phyloP scores from a whole-genome alignment of 2,113 vertebrate genomes.

The Sigmodon hispidus region DNA sequence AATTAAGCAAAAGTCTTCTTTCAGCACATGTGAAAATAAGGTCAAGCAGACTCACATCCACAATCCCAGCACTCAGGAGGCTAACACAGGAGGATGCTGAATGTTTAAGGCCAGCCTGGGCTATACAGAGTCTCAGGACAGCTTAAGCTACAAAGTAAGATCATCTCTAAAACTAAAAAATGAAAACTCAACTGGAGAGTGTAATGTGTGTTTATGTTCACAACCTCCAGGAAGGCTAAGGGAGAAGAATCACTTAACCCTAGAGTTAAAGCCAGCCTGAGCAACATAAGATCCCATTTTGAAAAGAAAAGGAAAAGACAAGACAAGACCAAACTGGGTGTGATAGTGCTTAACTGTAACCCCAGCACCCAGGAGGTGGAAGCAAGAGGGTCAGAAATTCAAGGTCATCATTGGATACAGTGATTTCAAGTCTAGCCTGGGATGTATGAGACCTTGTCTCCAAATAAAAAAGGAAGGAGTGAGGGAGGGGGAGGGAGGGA shows the following conservation, averaged over 20 bases:
- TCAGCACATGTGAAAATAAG: neutral
- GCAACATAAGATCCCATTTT: neutral
- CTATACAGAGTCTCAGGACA: neutral
- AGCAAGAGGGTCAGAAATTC: neutral
- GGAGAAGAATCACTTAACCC: neutral
- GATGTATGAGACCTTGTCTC: neutral
- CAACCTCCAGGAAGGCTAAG: neutral
- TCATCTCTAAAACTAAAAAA: neutral
- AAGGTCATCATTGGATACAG: too few relatives aligned
- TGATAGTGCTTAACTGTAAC: neutral
- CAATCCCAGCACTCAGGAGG: neutral
- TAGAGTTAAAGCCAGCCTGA: neutral
- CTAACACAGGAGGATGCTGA: neutral
- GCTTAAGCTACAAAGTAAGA: neutral
- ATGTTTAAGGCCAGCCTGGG: neutral
- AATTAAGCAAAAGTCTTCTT: neutral
- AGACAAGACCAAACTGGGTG: too few relatives aligned
- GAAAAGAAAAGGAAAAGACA: neutral
- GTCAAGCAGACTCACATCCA: neutral
- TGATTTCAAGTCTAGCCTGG: neutral
- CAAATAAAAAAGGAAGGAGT: neutral
- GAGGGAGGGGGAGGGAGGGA: too few relatives aligned
- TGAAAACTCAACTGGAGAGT: neutral
- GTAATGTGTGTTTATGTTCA: neutral
- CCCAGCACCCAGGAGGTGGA: neutral